phyloP scores from a whole-genome alignment of 1,140 invertebrate genomes.

The Berghia stephanieae region DNA sequence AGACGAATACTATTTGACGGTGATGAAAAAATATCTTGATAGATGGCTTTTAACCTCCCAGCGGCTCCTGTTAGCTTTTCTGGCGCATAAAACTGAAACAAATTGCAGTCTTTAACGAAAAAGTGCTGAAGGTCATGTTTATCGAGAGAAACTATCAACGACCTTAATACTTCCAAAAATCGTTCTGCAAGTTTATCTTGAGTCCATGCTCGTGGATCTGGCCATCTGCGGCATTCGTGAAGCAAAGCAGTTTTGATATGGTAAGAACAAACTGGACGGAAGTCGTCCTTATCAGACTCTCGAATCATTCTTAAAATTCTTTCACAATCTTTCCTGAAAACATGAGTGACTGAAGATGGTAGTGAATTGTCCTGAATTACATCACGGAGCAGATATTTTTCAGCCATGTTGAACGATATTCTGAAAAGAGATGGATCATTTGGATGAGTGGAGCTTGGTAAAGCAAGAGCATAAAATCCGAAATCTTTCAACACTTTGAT shows the following conservation, averaged over 20 bases:
- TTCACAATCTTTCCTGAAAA: conserved; percentile 26
- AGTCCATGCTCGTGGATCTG: conserved; percentile 26
- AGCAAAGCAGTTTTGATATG: conserved; percentile 37
- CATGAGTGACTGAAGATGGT: not conserved
- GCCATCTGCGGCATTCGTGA: conserved; percentile 31
- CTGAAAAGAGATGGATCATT: conserved; percentile 29
- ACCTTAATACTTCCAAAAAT: conserved; percentile 29
- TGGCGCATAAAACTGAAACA: conserved; percentile 24
- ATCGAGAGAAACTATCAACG: conserved; percentile 32
- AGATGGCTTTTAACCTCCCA: conserved; percentile 25
- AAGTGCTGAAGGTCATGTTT: conserved; percentile 34
- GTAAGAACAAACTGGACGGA: conserved; percentile 32
- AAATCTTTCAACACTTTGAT: conserved; percentile 20
- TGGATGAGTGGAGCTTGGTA: conserved; percentile 17
- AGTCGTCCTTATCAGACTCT: conserved; percentile 34
- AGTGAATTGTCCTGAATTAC: not conserved
- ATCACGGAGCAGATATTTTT: conserved; percentile 34
- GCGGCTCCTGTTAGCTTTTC: conserved; percentile 26
- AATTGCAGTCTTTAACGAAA: conserved; percentile 37
- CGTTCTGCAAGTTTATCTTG: conserved; percentile 27
- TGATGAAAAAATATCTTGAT: conserved; percentile 30
- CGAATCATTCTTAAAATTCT: conserved; percentile 36
- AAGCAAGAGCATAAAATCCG: conserved; percentile 35
- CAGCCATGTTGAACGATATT: conserved; percentile 36
- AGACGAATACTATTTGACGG: conserved; percentile 33